Conservation (phyloP, 2,797 vertebrate genomes). For the Syngnathus rostellatus region DNA sequence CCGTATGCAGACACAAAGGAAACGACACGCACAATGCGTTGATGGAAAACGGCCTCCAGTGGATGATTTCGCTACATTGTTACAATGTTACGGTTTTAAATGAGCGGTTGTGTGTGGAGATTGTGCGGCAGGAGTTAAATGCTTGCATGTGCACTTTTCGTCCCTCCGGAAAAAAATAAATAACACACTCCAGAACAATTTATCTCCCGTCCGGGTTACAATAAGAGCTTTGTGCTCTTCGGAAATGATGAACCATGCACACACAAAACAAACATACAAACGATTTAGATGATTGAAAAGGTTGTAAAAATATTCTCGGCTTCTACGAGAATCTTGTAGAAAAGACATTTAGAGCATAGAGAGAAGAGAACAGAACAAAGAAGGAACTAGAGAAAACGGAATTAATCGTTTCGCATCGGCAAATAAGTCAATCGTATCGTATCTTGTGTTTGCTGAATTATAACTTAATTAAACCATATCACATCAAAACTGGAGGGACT, state of each 20-base stretch:
- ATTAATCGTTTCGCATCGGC: not conserved
- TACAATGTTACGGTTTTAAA: slow-evolving; percentile 5
- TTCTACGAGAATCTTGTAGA: not conserved
- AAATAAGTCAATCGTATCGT: not conserved
- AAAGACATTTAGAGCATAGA: too few relatives aligned
- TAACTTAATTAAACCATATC: not conserved
- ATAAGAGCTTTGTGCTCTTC: not conserved
- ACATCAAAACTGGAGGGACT: not conserved
- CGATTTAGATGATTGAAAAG: not conserved
- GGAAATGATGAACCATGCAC: not conserved
- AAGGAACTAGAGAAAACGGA: not conserved
- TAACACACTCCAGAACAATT: not conserved
- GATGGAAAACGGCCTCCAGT: not conserved
- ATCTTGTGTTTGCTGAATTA: too few relatives aligned
- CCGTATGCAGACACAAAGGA: not conserved
- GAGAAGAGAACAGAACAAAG: too few relatives aligned
- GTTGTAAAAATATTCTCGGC: not conserved
- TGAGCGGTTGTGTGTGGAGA: slow-evolving; percentile 16
- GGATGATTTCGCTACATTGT: slow-evolving; percentile 4
- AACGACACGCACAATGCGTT: not conserved
- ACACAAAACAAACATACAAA: not conserved
- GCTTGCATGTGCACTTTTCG: slow-evolving; percentile 25
- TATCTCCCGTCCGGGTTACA: not conserved
- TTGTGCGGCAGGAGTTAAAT: slow-evolving; percentile 19
- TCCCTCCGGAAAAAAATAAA: slow-evolving; percentile 11